A percentile compares a stretch with the other conserved stretches of the same genome.
Conservation (phyloP, 2,113 vertebrate species). For the Microtus richardsoni region DNA sequence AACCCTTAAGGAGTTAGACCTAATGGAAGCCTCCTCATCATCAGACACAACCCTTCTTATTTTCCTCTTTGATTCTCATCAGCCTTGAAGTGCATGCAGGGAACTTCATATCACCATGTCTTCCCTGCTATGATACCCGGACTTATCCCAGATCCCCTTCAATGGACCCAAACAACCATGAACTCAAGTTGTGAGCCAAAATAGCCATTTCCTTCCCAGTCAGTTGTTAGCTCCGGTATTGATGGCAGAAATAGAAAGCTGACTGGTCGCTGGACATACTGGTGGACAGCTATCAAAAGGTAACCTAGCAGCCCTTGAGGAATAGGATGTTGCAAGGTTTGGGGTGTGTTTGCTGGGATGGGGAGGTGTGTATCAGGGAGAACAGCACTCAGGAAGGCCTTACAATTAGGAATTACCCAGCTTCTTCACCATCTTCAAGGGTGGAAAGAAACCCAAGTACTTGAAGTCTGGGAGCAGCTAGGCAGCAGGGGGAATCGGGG, state of each 20-base stretch:
- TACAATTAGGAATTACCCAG: not conserved
- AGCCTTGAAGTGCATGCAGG: too few relatives aligned
- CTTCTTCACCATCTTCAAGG: not conserved
- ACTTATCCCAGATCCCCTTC: too few relatives aligned
- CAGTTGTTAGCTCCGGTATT: not conserved
- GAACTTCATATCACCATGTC: accelerated
- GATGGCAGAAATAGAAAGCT: not conserved
- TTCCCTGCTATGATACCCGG: too few relatives aligned
- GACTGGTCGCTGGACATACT: too few relatives aligned
- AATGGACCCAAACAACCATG: not conserved
- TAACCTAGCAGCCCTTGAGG: not conserved
- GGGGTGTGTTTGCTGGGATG: accelerated
- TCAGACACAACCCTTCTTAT: too few relatives aligned
- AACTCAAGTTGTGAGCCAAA: not conserved
- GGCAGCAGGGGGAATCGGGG: not conserved
- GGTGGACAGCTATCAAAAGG: not conserved
- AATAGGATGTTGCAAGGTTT: not conserved
- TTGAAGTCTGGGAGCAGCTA: not conserved
- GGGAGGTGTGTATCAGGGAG: not conserved
- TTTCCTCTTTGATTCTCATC: not conserved
- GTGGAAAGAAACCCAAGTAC: not conserved
- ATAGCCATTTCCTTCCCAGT: not conserved
- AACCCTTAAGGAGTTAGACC: not conserved
- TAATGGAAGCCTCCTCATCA: not conserved
- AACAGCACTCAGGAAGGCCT: not conserved